Evolutionary conservation across 2,797 vertebrate species (phyloP).

Genomic region (Distichodus sexfasciatus): DNA sequence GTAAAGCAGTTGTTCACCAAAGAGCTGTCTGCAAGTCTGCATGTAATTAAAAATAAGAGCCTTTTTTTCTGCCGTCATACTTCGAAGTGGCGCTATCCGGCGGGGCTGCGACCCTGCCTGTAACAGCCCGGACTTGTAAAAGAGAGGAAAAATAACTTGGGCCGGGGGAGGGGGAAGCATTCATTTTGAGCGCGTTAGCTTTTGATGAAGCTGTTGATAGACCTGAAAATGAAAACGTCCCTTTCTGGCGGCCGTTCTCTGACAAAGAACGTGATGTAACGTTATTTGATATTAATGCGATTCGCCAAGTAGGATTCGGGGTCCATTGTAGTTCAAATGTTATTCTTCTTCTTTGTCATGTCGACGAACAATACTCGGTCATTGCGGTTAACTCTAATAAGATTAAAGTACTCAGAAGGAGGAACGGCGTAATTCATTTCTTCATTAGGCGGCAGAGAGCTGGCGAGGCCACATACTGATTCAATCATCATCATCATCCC

Average conservation of each 20-base stretch:
- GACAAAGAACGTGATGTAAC: constrained; percentile 64
- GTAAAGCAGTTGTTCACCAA: constrained; percentile 46
- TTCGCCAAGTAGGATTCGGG: constrained; percentile 68
- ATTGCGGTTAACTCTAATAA: constrained; percentile 73
- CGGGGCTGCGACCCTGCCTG: constrained; percentile 40
- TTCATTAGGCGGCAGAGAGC: constrained; percentile 59
- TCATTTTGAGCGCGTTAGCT: constrained; percentile 50
- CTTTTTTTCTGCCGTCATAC: constrained; percentile 55
- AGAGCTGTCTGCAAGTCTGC: constrained; percentile 45
- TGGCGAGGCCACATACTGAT: constrained; percentile 26
- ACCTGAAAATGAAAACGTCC: constrained; percentile 54
- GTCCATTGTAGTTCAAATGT: constrained; percentile 78
- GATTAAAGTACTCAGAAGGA: constrained; percentile 78
- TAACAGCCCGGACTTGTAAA: constrained; percentile 41
- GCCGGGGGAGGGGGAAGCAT: constrained; percentile 40
- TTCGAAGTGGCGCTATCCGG: constrained; percentile 41
- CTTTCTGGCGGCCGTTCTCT: constrained; percentile 62
- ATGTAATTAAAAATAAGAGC: constrained; percentile 79
- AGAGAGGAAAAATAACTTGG: constrained; percentile 48
- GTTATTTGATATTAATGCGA: constrained; percentile 76
- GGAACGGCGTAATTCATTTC: constrained; percentile 72
- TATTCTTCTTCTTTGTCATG: constrained; percentile 73
- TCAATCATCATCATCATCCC: constrained; percentile 23
- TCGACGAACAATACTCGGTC: constrained; percentile 71
- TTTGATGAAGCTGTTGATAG: constrained; percentile 58